These are phyloP conservation scores for Tychaedon coryphoeus DNA, from an alignment of 2,113 vertebrate genomes.

Conservation along the genomic window DNA sequence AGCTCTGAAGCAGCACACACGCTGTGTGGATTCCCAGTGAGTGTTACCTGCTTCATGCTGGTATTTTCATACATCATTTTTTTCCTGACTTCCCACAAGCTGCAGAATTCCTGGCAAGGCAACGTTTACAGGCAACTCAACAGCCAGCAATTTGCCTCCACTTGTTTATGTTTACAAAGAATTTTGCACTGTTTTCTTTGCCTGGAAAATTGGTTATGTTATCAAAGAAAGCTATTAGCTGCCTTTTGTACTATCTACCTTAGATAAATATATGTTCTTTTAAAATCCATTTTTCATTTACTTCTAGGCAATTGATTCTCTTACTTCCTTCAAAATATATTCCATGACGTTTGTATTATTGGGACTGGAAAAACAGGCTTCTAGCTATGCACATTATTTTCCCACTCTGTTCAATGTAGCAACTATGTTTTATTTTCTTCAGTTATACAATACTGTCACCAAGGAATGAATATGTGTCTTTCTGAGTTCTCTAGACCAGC, in stretches of 20 bases:
- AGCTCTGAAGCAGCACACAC: neutral
- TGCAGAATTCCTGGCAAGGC: neutral
- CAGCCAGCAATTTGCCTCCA: conserved; percentile 6
- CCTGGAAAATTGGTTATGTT: conserved; percentile 35
- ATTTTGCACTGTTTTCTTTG: neutral
- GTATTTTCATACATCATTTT: neutral
- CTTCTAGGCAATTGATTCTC: conserved; percentile 1
- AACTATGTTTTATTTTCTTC: neutral
- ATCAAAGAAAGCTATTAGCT: conserved; percentile 25
- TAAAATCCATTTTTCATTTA: conserved; percentile 9
- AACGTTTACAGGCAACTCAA: neutral
- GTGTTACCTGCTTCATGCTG: neutral
- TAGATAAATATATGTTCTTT: neutral
- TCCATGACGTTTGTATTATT: neutral
- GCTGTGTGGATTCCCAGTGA: neutral
- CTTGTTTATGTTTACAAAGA: conserved; percentile 35
- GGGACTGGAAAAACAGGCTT: neutral
- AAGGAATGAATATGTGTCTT: neutral
- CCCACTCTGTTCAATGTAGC: neutral
- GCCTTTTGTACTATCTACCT: conserved; percentile 13
- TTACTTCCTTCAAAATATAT: neutral
- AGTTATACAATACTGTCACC: neutral
- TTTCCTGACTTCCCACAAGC: neutral
- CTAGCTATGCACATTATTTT: accelerated
- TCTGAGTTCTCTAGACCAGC: neutral